These are phyloP conservation scores for Tragelaphus imberbis DNA, from an alignment of 2,113 vertebrate genomes.

Conservation along the genomic window DNA sequence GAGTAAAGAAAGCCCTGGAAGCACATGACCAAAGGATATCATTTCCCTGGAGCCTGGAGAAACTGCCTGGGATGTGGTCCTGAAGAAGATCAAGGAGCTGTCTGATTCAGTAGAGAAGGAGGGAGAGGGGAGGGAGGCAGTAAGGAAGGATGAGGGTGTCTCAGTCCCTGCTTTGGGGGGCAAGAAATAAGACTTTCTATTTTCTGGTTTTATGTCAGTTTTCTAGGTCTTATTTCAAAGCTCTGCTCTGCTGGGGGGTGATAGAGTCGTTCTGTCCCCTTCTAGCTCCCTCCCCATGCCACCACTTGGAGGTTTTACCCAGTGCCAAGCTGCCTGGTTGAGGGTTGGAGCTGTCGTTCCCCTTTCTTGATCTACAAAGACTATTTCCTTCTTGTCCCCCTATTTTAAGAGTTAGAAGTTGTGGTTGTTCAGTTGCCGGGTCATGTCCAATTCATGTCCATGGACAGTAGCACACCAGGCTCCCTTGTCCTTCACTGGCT, in stretches of 20 bases:
- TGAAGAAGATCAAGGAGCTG: slow-evolving; percentile 13
- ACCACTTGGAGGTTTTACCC: background rate
- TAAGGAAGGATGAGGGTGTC: background rate
- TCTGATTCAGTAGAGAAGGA: background rate
- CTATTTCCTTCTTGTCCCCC: background rate
- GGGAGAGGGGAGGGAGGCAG: rapidly evolving
- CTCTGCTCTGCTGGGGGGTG: background rate
- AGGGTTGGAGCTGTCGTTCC: no score
- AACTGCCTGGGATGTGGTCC: background rate
- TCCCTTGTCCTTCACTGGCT: background rate
- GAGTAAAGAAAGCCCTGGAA: background rate
- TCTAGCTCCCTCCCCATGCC: background rate
- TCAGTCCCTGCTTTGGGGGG: background rate
- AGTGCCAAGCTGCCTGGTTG: rapidly evolving
- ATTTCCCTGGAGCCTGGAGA: background rate
- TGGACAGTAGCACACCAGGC: background rate
- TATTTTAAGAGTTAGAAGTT: background rate
- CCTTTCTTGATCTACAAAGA: background rate
- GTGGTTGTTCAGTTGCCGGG: background rate
- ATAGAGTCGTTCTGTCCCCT: no score
- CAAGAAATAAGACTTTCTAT: background rate
- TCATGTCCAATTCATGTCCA: background rate
- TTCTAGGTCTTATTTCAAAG: no score
- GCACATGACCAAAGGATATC: background rate
- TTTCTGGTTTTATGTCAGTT: background rate